Percentiles rank a stretch among this genome's conserved stretches.
Evolutionary conservation across 2,888 invertebrate genomes (phyloP).

Genomic region (Andrena bucephala): DNA sequence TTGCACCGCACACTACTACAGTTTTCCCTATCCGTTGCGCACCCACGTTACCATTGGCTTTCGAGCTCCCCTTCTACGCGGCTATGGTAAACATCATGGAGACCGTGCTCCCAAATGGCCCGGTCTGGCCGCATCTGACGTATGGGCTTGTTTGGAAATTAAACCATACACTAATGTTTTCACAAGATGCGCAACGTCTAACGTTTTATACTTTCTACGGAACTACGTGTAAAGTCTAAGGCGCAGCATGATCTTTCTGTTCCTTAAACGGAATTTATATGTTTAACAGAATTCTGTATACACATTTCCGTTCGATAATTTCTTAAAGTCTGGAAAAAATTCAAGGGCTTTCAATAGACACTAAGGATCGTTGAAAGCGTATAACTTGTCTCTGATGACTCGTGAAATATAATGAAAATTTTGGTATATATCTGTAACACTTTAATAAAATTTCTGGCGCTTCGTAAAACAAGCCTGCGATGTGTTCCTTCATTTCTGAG

Average conservation of each 20-base stretch:
- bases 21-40: no score
- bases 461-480: conserved; percentile 29
- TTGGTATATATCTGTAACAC: conserved; percentile 29
- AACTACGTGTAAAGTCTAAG: conserved; percentile 4
- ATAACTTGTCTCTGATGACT: conserved; percentile 22
- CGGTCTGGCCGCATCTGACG: no score
- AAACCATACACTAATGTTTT: background rate
- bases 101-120: no score
- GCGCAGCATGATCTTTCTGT: background rate
- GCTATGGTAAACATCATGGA: no score
- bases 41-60: no score
- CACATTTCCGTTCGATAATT: background rate
- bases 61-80: no score
- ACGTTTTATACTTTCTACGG: conserved; percentile 17
- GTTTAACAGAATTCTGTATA: background rate
- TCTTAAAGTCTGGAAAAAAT: conserved; percentile 5
- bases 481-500: background rate
- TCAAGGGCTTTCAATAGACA: conserved; percentile 11
- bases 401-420: conserved; percentile 27
- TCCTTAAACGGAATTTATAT: background rate
- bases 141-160: conserved; percentile 1
- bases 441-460: conserved; percentile 46
- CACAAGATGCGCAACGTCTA: conserved; percentile 2
- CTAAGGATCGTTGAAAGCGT: conserved; percentile 12
- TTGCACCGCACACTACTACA: no score